Evolutionary conservation across 2,113 vertebrate species (phyloP).

Genomic region (Archilochus colubris): DNA sequence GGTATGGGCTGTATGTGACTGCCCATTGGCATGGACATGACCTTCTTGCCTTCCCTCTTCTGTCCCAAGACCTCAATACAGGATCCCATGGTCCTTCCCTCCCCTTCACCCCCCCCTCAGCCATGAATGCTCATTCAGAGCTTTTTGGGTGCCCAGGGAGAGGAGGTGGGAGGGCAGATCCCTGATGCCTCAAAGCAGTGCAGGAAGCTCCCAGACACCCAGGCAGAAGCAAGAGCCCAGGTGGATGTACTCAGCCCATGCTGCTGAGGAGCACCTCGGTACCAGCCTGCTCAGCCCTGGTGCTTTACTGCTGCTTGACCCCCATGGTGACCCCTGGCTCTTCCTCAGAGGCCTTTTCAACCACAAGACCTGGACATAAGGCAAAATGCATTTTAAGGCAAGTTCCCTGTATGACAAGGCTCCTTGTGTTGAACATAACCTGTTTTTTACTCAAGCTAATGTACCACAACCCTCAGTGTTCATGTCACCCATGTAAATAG

Average conservation of each 20-base stretch:
- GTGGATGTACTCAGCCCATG: background rate
- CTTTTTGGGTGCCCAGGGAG: background rate
- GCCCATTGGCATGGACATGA: background rate
- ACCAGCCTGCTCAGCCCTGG: rapidly evolving
- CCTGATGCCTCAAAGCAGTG: background rate
- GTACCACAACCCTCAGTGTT: background rate
- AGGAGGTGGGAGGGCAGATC: background rate
- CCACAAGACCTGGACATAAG: background rate
- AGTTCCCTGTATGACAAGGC: background rate
- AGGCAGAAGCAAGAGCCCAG: rapidly evolving
- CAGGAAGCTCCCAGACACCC: background rate
- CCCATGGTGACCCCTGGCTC: background rate
- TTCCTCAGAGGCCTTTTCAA: background rate
- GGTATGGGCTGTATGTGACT: background rate
- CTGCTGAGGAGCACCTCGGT: rapidly evolving
- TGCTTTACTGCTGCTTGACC: background rate
- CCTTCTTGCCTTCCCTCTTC: background rate
- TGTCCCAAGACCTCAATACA: background rate
- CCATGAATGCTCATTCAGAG: background rate
- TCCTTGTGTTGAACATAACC: background rate
- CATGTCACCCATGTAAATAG: background rate
- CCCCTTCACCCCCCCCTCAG: background rate
- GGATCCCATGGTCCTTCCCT: rapidly evolving
- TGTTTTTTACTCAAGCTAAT: background rate
- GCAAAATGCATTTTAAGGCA: background rate